Base-by-base conservation (phyloP, 1,140 invertebrate species). In the Apis dorsata region DNA sequence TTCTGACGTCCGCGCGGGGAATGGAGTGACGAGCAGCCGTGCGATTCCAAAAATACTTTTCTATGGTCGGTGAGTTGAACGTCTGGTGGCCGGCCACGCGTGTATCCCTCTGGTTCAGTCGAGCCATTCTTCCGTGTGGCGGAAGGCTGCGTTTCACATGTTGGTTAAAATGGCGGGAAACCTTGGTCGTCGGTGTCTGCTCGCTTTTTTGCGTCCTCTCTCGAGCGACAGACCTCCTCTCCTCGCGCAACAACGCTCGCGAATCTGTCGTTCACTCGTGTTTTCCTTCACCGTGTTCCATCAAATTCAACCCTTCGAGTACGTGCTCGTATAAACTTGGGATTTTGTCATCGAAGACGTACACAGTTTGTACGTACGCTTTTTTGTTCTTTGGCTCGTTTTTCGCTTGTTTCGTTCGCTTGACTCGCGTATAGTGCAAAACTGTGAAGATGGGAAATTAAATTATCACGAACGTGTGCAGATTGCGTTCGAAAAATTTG, bases 31-130 rank as follows among this genome's bases (percentile, higher is more conserved):
- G 84, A 86, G 84, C 77, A 63, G 34, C 63, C 66, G 79, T 63
- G 81, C 68, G 87, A 85, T 84, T 86, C 87, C 86, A 88, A 88
- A 88, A 88, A 88, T 88, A 88, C 78, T 81, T 82, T n/a, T 68
- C 44, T 80, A 72, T 75, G 81, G 80, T 78, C 72, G 68, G 82
- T 83, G 86, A 87, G 83, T 81, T 84, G 69, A 88, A 79, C 71
- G 69, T 75, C 78, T 83, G 82, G 73, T 84, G 84, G 73, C 81
- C 69, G 72, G 72, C 63, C 65, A 79, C 70, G 63, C 86, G 81
- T 71, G 65, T 81, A 83, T 84, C 79, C 49, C 78, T 49, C 66
- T 60, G 60, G 21, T 68, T n/a, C 53, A 60, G 44, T n/a, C 68
- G 53, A 51, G 10, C 55, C 53, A 59, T 65, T 65, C 65, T 79